Base-by-base conservation (phyloP, 2,888 invertebrate species). In the Metalampra italica region DNA sequence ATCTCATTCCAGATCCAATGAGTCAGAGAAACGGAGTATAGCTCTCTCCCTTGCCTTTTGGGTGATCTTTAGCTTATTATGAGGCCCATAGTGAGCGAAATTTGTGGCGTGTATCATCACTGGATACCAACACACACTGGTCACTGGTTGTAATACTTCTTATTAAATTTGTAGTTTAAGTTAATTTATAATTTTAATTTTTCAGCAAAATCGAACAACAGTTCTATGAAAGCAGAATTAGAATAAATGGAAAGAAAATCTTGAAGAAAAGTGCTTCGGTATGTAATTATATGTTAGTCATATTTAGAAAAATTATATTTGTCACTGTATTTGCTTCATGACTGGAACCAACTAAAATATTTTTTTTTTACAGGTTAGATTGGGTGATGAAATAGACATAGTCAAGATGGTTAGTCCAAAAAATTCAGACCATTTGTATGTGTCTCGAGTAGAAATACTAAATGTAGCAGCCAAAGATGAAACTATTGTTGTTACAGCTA, bases 171-270 rank as follows among this genome's bases (percentile, higher is more conserved):
- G n/a, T n/a, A n/a, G n/a, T n/a, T n/a, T n/a, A n/a, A n/a, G n/a
- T n/a, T n/a, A n/a, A n/a, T n/a, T n/a, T n/a, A n/a, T n/a, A n/a
- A n/a, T n/a, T n/a, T n/a, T n/a, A n/a, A n/a, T n/a, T n/a, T 87
- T 91, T 60, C 76, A 95, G 95, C 71, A 96, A 96, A 92, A 90
- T 96, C 39, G 96, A 96, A 71, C 90, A 91, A 46, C 79, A 93
- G 44, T 95, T 97, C 74, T 96, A 96, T 82, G 94, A 94, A 57
- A 95, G 94, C 68, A 94, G 92, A 87, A 92, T 97, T 53, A 91
- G 95, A 66, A 75, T 96, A 0, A 97, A 97, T 84, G 96, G 96
- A 7, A 89, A 91, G 56, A 95, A 94, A 72, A 78, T 95, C 0
- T 54, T 86, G 36, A 97, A 97, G 76, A 97, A 97, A 80, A 94